Base-by-base conservation (phyloP, 2,888 invertebrate genomes). In the Volucella inflata region DNA sequence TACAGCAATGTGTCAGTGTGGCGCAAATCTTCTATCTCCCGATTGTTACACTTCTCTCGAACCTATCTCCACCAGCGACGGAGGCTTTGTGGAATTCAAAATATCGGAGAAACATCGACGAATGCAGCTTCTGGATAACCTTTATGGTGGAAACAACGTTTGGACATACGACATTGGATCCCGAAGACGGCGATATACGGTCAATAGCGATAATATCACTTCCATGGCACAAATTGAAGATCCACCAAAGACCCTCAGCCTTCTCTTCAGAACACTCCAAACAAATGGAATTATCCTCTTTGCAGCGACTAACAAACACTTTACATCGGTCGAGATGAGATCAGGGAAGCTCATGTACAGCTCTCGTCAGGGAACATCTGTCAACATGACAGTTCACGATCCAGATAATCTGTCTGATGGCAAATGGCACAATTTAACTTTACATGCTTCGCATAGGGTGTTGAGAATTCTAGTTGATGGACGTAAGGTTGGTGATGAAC, bases 251-350 rank as follows among this genome's bases (percentile, higher is more conserved):
- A 94, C 94, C 4, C 92, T 98, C 17, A 95, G 96, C 70, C 93
- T 98, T 70, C 94, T 95, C 88, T 97, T 98, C 91, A 94, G 96
- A 88, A 98, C 98, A 0, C 94, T 95, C 16, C 94, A 95, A 89
- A 93, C 94, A 53, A 94, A 96, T 89, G 98, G 98, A 1, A 93
- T 98, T 40, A 92, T 99, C n/a, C 93, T 98, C 88, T 97, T 96
- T 90, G 95, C 97, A 1, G 96, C 96, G 0, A 97, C 97, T 46
- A 96, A 97, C 89, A 96, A 96, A 90, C 96, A 97, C 91, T 97
- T 95, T 89, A 97, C 98, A 1, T 94, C 96, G 1, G 93, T 98
- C 77, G 96, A 97, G 93, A 91, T 98, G 21, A 93, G 94, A 51
- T 94, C 94, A 84, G 97, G 97, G 1, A 95, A 95, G 89, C 93